Percentiles rank a stretch among this genome's conserved stretches.
phyloP scores from a whole-genome alignment of 2,113 vertebrate genomes.

The Bungarus multicinctus region DNA sequence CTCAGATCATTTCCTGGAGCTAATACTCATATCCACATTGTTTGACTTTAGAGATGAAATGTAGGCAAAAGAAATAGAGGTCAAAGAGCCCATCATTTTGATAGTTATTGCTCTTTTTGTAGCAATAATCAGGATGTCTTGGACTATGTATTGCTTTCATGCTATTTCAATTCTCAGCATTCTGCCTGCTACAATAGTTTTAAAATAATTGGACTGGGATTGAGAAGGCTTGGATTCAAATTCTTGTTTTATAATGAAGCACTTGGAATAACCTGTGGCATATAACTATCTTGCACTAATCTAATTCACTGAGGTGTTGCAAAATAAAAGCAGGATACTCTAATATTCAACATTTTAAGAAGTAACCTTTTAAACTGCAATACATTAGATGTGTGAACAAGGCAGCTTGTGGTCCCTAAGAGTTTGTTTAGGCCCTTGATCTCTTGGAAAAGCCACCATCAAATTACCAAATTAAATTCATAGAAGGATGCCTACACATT shows the following conservation, averaged over 20 bases:
- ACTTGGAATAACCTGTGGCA: background rate
- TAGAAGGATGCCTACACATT: background rate
- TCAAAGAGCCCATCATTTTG: slow-evolving; percentile 49
- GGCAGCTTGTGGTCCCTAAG: background rate
- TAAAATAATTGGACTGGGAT: background rate
- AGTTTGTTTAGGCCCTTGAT: background rate
- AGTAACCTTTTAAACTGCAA: background rate
- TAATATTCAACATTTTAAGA: background rate
- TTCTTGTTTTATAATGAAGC: background rate
- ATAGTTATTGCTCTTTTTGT: background rate
- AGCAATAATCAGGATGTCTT: slow-evolving; percentile 10
- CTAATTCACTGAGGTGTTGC: background rate
- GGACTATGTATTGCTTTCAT: background rate
- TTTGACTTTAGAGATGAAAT: slow-evolving; percentile 49
- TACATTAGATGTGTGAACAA: background rate
- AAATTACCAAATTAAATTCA: background rate
- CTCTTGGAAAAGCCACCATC: background rate
- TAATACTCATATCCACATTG: slow-evolving; percentile 46
- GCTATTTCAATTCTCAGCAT: background rate
- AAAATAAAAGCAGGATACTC: background rate
- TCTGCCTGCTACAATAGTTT: background rate
- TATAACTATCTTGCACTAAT: background rate
- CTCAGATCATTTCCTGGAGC: slow-evolving; percentile 10
- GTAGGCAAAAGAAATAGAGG: slow-evolving; percentile 32
- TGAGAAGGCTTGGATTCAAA: background rate